Conservation (phyloP, 2,113 vertebrate species). For the Melierax canorus region DNA sequence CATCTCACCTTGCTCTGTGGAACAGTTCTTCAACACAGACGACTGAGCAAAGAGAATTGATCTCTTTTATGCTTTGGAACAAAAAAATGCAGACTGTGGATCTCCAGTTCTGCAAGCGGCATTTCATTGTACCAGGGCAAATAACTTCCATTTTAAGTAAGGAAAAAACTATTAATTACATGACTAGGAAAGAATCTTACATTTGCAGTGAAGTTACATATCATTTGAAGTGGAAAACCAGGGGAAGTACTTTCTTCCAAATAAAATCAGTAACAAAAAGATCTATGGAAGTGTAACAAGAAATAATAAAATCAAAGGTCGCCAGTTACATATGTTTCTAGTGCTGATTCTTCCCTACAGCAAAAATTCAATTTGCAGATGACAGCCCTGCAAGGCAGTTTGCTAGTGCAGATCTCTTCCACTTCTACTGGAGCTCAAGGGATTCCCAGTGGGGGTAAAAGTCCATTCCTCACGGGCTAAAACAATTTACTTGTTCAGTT, state of each 20-base stretch:
- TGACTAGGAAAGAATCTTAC: not conserved
- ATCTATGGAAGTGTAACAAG: not conserved
- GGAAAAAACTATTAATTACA: not conserved
- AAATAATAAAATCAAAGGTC: slow-evolving; percentile 12
- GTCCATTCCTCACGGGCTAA: not conserved
- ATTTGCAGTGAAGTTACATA: not conserved
- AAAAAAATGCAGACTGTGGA: not conserved
- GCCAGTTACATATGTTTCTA: not conserved
- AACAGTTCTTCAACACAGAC: not conserved
- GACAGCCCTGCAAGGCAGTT: slow-evolving; percentile 3
- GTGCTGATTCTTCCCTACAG: slow-evolving; percentile 4
- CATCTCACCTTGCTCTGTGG: not conserved
- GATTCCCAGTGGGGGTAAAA: not conserved
- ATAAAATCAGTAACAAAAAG: not conserved
- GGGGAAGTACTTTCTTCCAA: not conserved
- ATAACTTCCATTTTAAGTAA: not conserved
- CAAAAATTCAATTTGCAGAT: slow-evolving; percentile 15
- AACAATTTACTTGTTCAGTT: not conserved
- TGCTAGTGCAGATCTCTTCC: not conserved
- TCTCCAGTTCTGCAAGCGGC: not conserved
- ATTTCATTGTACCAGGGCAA: not conserved
- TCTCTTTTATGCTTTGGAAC: not conserved
- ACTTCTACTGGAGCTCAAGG: not conserved
- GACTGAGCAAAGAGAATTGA: not conserved
- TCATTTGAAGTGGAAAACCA: not conserved